A percentile compares a stretch with the other conserved stretches of the same genome.
phyloP scores from a whole-genome alignment of 2,888 invertebrate species.

The Harpagoxenus sublaevis region DNA sequence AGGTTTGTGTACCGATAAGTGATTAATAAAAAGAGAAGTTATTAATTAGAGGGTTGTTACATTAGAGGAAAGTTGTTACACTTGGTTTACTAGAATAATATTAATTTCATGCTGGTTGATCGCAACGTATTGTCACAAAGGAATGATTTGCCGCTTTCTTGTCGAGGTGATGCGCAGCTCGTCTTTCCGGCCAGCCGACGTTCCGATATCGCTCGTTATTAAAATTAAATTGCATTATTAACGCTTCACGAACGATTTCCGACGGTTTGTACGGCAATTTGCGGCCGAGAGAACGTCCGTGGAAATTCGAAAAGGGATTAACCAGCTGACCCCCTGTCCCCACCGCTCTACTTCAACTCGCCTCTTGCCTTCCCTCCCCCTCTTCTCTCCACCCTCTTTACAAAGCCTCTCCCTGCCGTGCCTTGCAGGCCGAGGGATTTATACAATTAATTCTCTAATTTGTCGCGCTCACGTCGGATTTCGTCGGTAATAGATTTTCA shows the following conservation, averaged over 20 bases:
- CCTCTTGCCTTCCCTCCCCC: constrained; percentile 39
- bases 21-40: constrained; percentile 11
- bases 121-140: constrained; percentile 49
- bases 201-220: constrained; percentile 77
- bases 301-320: constrained; percentile 83
- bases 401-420: constrained; percentile 51
- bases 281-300: constrained; percentile 73
- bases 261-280: constrained; percentile 80
- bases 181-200: constrained; percentile 68
- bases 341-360: constrained; percentile 47
- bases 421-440: constrained; percentile 79
- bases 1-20: neutral
- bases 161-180: constrained; percentile 58
- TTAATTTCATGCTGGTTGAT: constrained; percentile 41
- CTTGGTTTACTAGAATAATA: constrained; percentile 47
- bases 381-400: constrained; percentile 30
- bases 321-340: constrained; percentile 57
- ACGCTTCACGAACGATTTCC: constrained; percentile 81
- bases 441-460: constrained; percentile 84
- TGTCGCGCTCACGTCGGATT: constrained; percentile 82
- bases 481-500: constrained; percentile 80
- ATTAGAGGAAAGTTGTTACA: neutral
- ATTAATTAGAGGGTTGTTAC: neutral
- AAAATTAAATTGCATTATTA: constrained; percentile 84
- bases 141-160: constrained; percentile 40